Conservation (phyloP, 2,113 vertebrate species). For the Saccopteryx leptura region DNA sequence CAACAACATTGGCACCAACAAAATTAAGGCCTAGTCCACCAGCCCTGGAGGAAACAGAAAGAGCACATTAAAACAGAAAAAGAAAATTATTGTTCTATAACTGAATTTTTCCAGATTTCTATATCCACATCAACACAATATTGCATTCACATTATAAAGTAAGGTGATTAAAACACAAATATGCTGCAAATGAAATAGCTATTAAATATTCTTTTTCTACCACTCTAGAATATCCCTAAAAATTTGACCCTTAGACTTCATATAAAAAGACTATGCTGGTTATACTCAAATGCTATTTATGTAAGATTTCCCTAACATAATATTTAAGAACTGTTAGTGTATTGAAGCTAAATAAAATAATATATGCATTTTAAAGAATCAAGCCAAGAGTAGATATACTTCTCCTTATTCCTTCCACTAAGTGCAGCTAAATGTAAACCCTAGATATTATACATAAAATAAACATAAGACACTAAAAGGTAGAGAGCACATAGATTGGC, state of each 20-base stretch:
- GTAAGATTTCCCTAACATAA: constrained; percentile 2
- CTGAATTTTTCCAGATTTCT: constrained; percentile 24
- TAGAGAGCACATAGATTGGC: neutral
- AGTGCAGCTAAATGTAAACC: neutral
- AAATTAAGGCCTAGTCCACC: constrained; percentile 98
- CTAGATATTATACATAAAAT: neutral
- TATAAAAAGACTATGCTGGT: neutral
- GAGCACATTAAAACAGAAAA: constrained; percentile 35
- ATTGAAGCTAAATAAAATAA: constrained; percentile 46
- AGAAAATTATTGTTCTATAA: neutral
- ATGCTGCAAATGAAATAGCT: neutral
- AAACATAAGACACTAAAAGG: neutral
- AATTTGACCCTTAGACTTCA: neutral
- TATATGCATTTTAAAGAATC: neutral
- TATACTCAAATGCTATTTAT: constrained; percentile 31
- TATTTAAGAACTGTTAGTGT: constrained; percentile 11
- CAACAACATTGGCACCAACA: constrained; percentile 96
- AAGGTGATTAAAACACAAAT: constrained; percentile 49
- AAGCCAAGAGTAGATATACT: neutral
- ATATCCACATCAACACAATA: constrained; percentile 7
- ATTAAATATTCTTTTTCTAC: constrained; percentile 38
- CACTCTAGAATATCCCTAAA: neutral
- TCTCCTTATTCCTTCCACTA: neutral
- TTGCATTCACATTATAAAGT: constrained; percentile 28
- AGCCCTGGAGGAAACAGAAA: constrained; percentile 89